Base-by-base conservation (phyloP, 2,888 invertebrate species). In the Xylocampa areola region DNA sequence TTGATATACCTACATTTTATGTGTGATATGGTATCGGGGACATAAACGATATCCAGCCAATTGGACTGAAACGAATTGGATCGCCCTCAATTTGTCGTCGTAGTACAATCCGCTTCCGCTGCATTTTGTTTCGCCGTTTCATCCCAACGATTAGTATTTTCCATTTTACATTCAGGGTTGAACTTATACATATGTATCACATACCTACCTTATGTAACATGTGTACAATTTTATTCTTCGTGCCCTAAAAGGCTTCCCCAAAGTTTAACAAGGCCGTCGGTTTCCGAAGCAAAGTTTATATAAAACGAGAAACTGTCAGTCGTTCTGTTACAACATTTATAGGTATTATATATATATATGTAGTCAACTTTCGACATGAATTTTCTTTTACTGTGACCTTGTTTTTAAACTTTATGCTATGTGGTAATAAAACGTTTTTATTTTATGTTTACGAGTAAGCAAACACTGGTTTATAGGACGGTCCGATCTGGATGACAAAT, bases 41-140 rank as follows among this genome's bases (percentile, higher is more conserved):
- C 88, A 90, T 89, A 90, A 89, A 90, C 90, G 92, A 90, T 91
- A 91, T 86, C 87, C 90, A 84, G 86, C 88, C 92, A 92, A 92
- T 92, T 91, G 91, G 92, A 92, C 89, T 92, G 92, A 89, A 92
- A 92, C 92, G 91, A 92, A 93, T 92, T 91, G 92, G 88, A 87
- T 90, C 89, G 92, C 91, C 90, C 93, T 92, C 93, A 85, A 89
- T 92, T 91, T 88, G 88, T 85, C 81, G 80, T 77, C 77, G 87
- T 84, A 82, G 77, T 83, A 84, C 88, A 86, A 85, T 81, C 79
- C 83, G 85, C 88, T 87, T 88, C 89, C 88, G 87, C 72, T 89
- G 90, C 90, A 89, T 88, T 90, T 91, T 87, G 86, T 89, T 89
- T 87, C 80, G 81, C 80, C 77, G 84, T 84, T 85, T 79, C 70